Base-by-base conservation (phyloP, 1,140 invertebrate genomes). In the Pectinophora gossypiella region DNA sequence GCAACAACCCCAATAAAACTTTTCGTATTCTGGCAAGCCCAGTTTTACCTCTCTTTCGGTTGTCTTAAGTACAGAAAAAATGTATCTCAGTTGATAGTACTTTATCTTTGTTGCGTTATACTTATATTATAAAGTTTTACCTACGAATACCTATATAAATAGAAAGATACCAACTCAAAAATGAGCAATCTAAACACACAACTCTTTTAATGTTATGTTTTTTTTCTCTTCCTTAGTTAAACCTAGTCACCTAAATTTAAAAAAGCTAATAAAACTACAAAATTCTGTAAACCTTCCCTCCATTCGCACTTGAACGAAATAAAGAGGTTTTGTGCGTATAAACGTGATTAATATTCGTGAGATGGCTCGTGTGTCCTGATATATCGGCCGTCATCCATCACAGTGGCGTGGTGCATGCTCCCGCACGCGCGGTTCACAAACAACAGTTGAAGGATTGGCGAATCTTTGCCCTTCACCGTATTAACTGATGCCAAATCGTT, bases 341-440 rank as follows among this genome's bases (percentile, higher is more conserved):
- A 57, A 64, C 50, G 64, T 66, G 62, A 72, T 68, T 68, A 72
- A 72, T 72, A 72, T 64, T 67, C 64, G 58, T 51, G 59, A 65
- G 59, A 68, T 61, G 62, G 68, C 48, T 54, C 52, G 44, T 42
- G 48, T 50, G 52, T 59, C 53, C 32, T 72, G 71, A 66, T 70
- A 64, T 64, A 72, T 74, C 54, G 68, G 22, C 44, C 46, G 63
- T 50, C 61, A 72, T 76, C 63, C 56, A 72, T 72, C 71, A 76
- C 49, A 38, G 52, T n/a, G n/a, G n/a, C n/a, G n/a, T n/a, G 54
- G 42, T 61, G 70, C 64, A 71, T 75, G 67, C 72, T 52, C 57
- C 59, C 68, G 67, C 67, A 75, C 64, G 70, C 53, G 6, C 38
- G 18, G 3, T 32, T 55, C 47, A 56, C 57, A 68, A 61, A 69